Base-by-base conservation (phyloP, 2,888 invertebrate species). In the Drepanosiphum platanoidis region DNA sequence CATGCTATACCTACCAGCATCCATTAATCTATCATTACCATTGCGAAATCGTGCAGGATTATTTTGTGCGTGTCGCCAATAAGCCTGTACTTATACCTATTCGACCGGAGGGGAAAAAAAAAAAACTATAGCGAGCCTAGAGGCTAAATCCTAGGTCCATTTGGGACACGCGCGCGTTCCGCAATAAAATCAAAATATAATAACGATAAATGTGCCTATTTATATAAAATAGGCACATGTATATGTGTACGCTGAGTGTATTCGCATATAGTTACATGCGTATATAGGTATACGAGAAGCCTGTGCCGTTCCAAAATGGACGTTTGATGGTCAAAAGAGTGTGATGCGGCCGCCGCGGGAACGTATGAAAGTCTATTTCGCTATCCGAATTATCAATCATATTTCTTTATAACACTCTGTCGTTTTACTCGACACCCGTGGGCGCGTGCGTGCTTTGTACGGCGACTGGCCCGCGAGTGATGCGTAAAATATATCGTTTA, bases 121-220 rank as follows among this genome's bases (percentile, higher is more conserved):
- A 27, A 58, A 36, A 74, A 46, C 30, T 52, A 74, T n/a, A n/a
- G 32, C 32, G 27, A 36, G 58, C 58, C 58, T 27, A 36, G 36
- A 36, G 75, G 75, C 34, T 27, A 0, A 9, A n/a, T 9, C 27
- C 58, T 36, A n/a, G 15, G 9, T 15, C n/a, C 8, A 75, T 61
- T 77, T 77, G 30, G 77, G 39, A 77, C 77, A 27, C 58, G 8
- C n/a, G 39, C 58, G 8, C n/a, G 39, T 77, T 77, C 77, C 58
- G 61, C 61, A 77, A 77, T 61, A 18, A 27, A 32, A 5, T 52
- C 66, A 58, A 15, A 32, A 74, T 39, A 0, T 36, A 39, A 39
- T 61, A 39, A 64, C 30, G 27, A 64, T 78, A 64, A 39, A n/a
- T n/a, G n/a, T n/a, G n/a, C n/a, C n/a, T n/a, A n/a, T n/a, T n/a